Evolutionary conservation across 2,113 vertebrate genomes (phyloP).

Genomic region (Gambusia holbrooki): DNA sequence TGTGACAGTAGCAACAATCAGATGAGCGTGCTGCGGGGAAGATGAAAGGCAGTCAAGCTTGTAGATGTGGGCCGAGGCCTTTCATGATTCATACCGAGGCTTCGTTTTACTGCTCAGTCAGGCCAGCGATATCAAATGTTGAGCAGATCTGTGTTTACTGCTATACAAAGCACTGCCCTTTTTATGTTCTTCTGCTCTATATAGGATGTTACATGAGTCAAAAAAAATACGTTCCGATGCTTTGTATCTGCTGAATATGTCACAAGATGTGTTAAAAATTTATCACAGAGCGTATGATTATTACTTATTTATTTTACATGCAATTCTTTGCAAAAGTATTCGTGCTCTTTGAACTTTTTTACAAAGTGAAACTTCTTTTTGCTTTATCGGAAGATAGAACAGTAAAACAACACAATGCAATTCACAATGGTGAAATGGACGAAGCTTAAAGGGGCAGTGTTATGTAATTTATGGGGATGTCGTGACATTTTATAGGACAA

Average conservation of each 20-base stretch:
- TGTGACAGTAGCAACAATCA: slow-evolving; percentile 62
- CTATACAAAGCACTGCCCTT: slow-evolving; percentile 30
- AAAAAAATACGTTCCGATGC: not conserved
- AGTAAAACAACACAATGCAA: not conserved
- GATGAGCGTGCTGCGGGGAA: slow-evolving; percentile 44
- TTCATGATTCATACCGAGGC: slow-evolving; percentile 58
- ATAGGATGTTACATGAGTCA: not conserved
- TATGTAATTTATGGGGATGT: too few relatives aligned
- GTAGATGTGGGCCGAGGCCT: slow-evolving; percentile 60
- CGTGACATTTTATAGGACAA: too few relatives aligned
- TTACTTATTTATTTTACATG: not conserved
- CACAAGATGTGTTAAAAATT: not conserved
- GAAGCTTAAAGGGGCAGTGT: too few relatives aligned
- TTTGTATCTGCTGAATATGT: not conserved
- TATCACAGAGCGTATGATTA: not conserved
- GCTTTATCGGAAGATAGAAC: not conserved
- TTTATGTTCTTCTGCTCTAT: not conserved
- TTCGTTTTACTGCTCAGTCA: slow-evolving; percentile 55
- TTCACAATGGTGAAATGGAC: not conserved
- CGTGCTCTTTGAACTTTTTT: too few relatives aligned
- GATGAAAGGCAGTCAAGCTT: slow-evolving; percentile 69
- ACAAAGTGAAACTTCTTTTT: not conserved
- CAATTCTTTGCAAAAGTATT: not conserved
- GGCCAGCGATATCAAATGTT: slow-evolving; percentile 56
- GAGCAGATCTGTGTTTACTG: slow-evolving; percentile 33